Evolutionary conservation across 2,797 vertebrate genomes (phyloP), one percentile per base, ranked within the genome.

Genomic region (Anguilla marmorata): DNA sequence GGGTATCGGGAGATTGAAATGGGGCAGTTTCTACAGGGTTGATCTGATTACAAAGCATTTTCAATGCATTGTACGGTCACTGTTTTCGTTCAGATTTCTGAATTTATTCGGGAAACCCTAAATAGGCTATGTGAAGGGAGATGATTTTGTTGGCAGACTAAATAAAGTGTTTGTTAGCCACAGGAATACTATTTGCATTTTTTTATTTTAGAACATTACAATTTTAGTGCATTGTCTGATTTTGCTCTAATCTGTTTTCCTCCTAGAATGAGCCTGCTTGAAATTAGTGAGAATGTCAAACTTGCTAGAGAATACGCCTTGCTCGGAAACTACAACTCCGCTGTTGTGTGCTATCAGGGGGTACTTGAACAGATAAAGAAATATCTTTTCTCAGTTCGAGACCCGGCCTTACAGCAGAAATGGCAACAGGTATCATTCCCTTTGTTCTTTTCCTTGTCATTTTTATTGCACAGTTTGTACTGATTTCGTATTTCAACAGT

Each of bases 241-340:
- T 56, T 63, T 3, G 9, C 84, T 6, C 33, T 41, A 6, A 4
- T 37, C 30, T 54, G 88, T 83, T 86, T 48, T 19, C 11, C 1
- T 84, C 80, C 50, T 90, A 96, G 94, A 91, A 99, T 99, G 98
- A 99, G 97, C 96, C 96, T 98, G 86, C 95, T 96, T 89, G 98
- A 99, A 94, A 98, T 99, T 92, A 98, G 94, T 88, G 98, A 99
- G 93, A 99, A 99, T 87, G 96, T 99, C 89, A 99, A 99, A 92
- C 92, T 99, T 94, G 99, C 98, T 85, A 96, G 99, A 45, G 99
- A 99, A 90, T 99, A 99, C 88, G 98, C 99, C 2, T 90, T 99
- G 89, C 95, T 99, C 93, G 99, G 99, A 86, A 99, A 99, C 95
- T 99, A 99, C 79, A 98, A 96, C 91, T 98, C 98, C 2, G 98